These are phyloP conservation scores for Helleia helle DNA, from an alignment of 2,888 invertebrate genomes.

Conservation along the genomic window DNA sequence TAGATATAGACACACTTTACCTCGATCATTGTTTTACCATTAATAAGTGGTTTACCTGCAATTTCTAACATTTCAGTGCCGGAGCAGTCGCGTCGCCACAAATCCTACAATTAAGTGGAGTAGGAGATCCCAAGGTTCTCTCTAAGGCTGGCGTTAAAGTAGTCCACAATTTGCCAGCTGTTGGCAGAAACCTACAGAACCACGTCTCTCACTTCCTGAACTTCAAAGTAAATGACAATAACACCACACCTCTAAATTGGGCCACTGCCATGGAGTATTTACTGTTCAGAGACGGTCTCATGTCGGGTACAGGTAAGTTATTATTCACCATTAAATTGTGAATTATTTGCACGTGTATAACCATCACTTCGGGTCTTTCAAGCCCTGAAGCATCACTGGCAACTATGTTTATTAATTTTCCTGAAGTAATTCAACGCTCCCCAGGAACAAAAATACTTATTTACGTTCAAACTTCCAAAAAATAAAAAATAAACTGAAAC, in stretches of 20 bases:
- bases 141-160: conserved; percentile 76
- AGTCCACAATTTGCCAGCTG: conserved; percentile 83
- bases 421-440: too few relatives aligned
- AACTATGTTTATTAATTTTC: too few relatives aligned
- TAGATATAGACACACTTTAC: too few relatives aligned
- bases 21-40: too few relatives aligned
- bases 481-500: too few relatives aligned
- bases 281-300: conserved; percentile 88
- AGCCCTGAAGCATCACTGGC: too few relatives aligned
- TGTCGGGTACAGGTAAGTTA: conserved; percentile 87
- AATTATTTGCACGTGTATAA: too few relatives aligned
- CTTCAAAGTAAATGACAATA: conserved; percentile 88
- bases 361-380: too few relatives aligned
- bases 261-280: conserved; percentile 94
- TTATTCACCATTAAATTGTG: too few relatives aligned
- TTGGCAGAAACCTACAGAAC: conserved; percentile 89
- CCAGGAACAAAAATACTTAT: too few relatives aligned
- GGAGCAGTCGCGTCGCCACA: conserved; percentile 97
- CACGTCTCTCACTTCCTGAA: conserved; percentile 87
- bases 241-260: conserved; percentile 91
- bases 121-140: conserved; percentile 85
- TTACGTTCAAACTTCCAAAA: too few relatives aligned
- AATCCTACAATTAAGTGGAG: conserved; percentile 90
- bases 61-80: conserved; percentile 70
- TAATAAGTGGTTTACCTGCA: too few relatives aligned